Conservation (phyloP, 2,113 vertebrate genomes). For the Chlorodrepanis virens region DNA sequence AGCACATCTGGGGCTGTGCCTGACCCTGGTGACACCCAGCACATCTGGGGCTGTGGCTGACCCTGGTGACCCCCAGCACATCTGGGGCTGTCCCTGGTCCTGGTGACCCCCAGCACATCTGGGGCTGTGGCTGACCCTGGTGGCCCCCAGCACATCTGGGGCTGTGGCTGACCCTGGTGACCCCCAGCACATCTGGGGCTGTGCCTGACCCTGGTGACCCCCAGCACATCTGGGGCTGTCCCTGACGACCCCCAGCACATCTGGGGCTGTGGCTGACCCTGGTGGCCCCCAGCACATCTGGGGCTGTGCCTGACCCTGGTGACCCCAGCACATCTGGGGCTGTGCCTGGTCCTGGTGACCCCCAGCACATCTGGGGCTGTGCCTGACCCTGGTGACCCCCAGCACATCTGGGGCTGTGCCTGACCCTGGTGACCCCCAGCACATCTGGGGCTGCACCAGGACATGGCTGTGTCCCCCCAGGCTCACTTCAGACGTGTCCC, state of each 20-base stretch:
- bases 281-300: not conserved
- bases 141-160: not conserved
- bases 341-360: not conserved
- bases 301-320: not conserved
- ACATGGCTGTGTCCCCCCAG: not conserved
- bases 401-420: not conserved
- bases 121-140: not conserved
- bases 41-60: not conserved
- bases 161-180: fast-evolving
- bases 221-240: not conserved
- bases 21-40: too few relatives aligned
- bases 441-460: not conserved
- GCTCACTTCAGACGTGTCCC: not conserved
- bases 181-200: not conserved
- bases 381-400: fast-evolving
- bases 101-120: not conserved
- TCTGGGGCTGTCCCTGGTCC: not conserved
- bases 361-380: not conserved
- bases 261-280: not conserved
- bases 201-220: not conserved
- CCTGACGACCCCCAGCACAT: not conserved
- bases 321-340: not conserved
- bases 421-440: not conserved
- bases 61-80: not conserved
- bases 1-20: not conserved